Base-by-base conservation (phyloP, 2,797 vertebrate genomes). In the Dryobates pubescens region DNA sequence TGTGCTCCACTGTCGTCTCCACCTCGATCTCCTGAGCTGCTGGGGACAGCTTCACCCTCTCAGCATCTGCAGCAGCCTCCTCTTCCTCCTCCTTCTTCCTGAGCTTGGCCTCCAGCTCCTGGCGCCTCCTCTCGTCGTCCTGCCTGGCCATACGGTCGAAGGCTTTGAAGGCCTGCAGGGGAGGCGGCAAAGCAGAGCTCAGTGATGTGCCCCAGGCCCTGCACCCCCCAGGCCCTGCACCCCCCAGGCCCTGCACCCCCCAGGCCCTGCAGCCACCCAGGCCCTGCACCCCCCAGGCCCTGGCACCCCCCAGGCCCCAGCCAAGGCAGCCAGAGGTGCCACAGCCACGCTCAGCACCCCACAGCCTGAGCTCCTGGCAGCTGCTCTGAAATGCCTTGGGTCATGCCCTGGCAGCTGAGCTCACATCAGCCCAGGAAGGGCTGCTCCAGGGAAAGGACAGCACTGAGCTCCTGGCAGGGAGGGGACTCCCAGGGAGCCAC, bases 141-240 rank as follows among this genome's bases (percentile, higher is more conserved):
- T 98, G 98, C 32, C 97, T 97, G 2, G 99, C 98, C 97, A 99
- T 71, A 30, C 98, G 98, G 92, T 99, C 99, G 73, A 99, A 99
- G 76, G 96, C 89, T 94, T 96, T 98, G 95, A 98, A 99, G 0
- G 98, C 98, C 99, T 99, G 97, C 1, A 49, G 53, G 30, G 51
- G 5, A 62, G 20, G 38, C 27, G 72, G 29, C 29, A 34, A 71
- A 53, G 2, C 0, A 71, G 77, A 0, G 22, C 41, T 34, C 12
- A 51, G 6, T 5, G 2, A 54, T n/a, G 17, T 38, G 38, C 1
- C 11, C 19, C 4, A 6, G 17, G 43, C 18, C 41, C 41, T 2
- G 27, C 47, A 9, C 20, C 0, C 43, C 54, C 29, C 62, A 49
- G n/a, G n/a, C n/a, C n/a, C n/a, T n/a, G n/a, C n/a, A n/a, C n/a